Percentiles rank a stretch among this genome's conserved stretches.
Evolutionary conservation across 2,113 vertebrate genomes (phyloP).

Genomic region (Equus przewalskii): DNA sequence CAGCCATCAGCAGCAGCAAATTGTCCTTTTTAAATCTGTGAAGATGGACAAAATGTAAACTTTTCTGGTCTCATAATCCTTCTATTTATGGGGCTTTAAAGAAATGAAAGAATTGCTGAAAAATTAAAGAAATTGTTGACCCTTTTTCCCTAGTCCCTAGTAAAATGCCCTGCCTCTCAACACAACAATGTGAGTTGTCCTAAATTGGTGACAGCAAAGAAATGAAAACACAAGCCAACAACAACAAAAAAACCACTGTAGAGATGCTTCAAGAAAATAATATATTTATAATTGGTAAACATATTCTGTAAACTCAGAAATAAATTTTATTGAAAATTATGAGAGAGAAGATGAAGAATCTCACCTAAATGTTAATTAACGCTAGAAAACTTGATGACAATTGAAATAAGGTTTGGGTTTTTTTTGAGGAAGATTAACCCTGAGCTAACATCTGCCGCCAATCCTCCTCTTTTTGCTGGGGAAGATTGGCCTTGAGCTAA

Average conservation of each 20-base stretch:
- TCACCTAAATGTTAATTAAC: neutral
- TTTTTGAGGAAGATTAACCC: too few relatives aligned
- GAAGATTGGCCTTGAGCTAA: too few relatives aligned
- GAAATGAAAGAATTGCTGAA: neutral
- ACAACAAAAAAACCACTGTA: neutral
- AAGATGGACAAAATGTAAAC: neutral
- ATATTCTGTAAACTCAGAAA: neutral
- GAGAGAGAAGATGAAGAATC: neutral
- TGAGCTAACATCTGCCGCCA: too few relatives aligned
- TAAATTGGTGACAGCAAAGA: neutral
- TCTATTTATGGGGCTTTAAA: neutral
- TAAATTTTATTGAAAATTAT: neutral
- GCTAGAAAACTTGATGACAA: neutral
- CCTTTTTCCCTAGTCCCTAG: neutral
- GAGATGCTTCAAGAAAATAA: neutral
- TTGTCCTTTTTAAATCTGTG: neutral
- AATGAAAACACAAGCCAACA: neutral
- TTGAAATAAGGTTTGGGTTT: neutral
- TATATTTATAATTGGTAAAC: neutral
- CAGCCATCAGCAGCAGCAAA: accelerated
- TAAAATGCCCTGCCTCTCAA: neutral
- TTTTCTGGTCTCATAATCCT: neutral
- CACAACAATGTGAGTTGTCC: neutral
- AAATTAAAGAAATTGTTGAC: neutral
- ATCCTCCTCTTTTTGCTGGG: too few relatives aligned